Evolutionary conservation across 2,113 vertebrate genomes (phyloP).

Genomic region (Labeo rohita): DNA sequence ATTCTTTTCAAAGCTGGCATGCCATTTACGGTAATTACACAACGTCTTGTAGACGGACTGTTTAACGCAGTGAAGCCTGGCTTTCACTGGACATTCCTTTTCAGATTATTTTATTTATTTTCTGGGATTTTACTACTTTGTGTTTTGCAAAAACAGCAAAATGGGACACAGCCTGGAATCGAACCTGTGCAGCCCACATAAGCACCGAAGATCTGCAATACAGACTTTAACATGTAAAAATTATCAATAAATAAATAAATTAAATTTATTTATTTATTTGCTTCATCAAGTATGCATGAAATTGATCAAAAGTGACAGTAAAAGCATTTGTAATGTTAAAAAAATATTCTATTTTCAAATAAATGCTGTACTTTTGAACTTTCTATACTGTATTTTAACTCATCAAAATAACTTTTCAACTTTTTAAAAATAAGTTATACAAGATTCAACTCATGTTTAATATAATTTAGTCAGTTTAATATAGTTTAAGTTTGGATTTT

Average conservation of each 20-base stretch:
- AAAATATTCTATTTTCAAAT: background rate
- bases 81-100: slow-evolving; percentile 3
- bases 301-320: background rate
- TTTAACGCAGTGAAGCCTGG: background rate
- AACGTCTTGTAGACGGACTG: background rate
- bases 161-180: background rate
- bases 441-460: no score
- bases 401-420: no score
- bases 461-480: no score
- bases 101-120: background rate
- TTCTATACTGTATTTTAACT: no score
- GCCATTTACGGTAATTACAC: slow-evolving; percentile 24
- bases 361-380: no score
- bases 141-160: background rate
- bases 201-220: background rate
- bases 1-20: background rate
- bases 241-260: no score
- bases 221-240: no score
- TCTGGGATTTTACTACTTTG: background rate
- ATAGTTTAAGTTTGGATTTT: no score
- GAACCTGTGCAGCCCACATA: background rate
- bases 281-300: no score
- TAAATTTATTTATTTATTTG: no score
- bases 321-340: background rate
- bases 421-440: no score